Base-by-base conservation (phyloP, 2,888 invertebrate species). In the Morpho deidamia region DNA sequence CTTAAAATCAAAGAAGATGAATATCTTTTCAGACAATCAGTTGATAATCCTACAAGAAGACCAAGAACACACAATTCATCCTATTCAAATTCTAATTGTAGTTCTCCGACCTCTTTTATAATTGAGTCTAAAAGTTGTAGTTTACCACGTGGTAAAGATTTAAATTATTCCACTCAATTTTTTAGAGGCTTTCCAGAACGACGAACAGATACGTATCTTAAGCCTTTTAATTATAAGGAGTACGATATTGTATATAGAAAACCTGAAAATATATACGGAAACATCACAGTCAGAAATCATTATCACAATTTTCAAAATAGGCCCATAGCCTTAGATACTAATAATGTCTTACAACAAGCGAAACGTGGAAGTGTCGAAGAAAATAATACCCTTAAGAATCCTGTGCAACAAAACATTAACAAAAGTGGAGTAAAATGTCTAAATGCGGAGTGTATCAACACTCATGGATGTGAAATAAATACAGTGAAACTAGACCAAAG, bases 1-100 rank as follows among this genome's bases (percentile, higher is more conserved):
- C 72, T 92, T 55, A 93, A 92, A 67, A 84, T 92, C 44, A 91
- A 91, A 70, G 92, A 93, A 76, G 93, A 93, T 65, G 83, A 90
- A 56, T 90, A 89, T 63, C 74, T 83, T 39, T 65, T 83, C 12
- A 69, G 73, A 38, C 85, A 89, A 40, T 81, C 78, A 3, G 44
- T 73, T 7, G 64, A 64, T 38, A 63, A 71, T 11, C 64, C 74
- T n/a, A 55, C 71, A 14, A 71, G 68, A 47, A 70, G 59, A 61
- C 64, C 72, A 7, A 54, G 55, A 7, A 63, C 56, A 43, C 58
- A 60, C 23, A 67, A 72, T 50, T 59, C 64, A 45, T 56, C 58
- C 10, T 64, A 72, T 50, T 60, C 67, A 1, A 65, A 70, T 58
- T 77, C 74, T 0, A 73, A 68, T 57, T 68, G 76, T 41, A 81